Base-by-base conservation (phyloP, 2,888 invertebrate species). In the Rhorus exstirpatorius region DNA sequence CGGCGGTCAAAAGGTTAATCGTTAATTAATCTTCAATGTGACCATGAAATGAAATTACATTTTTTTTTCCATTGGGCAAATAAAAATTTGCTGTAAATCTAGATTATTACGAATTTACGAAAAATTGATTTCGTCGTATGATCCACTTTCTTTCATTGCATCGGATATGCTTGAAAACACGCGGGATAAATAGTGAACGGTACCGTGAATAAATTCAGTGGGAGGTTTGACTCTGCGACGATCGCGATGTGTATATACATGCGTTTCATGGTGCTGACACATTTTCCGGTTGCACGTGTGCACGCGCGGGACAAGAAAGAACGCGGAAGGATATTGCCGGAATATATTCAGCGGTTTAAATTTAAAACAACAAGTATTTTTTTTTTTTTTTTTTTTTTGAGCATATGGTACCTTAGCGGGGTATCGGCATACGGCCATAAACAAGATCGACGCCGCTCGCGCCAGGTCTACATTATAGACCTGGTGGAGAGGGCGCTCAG, bases 301-400 rank as follows among this genome's bases (percentile, higher is more conserved):
- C n/a, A n/a, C 70, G 58, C 77, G 68, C 74, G 70, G 67, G 84
- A 85, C 75, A 74, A 70, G 77, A 74, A 63, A 55, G 70, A 35
- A 60, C 44, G 46, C 46, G 67, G 14, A 21, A 70, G 31, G 49
- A 51, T 21, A 41, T 17, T 55, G 65, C 44, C 55, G 58, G 68
- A 51, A 78, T 24, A 75, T 83, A 61, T 83, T 76, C 79, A 78
- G 85, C 82, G 84, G 87, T 88, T 88, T 85, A 85, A 90, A 88
- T 91, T 91, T 91, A 88, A 90, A 89, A 90, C 87, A 89, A 87
- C 90, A 89, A 90, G 90, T 90, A 87, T 90, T 90, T 90, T 91
- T 90, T n/a, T n/a, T n/a, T n/a, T n/a, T n/a, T n/a, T n/a, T n/a
- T n/a, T n/a, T n/a, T n/a, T n/a, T 90, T 89, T 88, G 84, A 90